Evolutionary conservation across 2,113 vertebrate genomes (phyloP).

Genomic region (Cottus gobio): DNA sequence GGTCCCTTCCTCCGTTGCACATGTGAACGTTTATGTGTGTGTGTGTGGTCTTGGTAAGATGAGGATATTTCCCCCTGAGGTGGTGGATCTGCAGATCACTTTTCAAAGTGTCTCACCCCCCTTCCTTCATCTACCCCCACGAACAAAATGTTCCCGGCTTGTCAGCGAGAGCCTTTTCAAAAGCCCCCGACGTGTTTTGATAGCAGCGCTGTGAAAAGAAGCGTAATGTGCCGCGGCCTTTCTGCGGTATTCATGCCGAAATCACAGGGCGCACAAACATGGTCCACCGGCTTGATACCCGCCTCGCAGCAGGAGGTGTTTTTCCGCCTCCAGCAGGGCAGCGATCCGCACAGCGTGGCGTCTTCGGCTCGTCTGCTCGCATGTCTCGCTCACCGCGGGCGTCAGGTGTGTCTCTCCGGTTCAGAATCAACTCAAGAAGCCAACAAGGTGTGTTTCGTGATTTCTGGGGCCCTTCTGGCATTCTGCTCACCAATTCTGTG

Average conservation of each 20-base stretch:
- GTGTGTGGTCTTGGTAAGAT: slow-evolving; percentile 64
- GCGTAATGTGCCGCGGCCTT: not conserved
- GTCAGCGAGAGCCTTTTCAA: not conserved
- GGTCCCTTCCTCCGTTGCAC: not conserved
- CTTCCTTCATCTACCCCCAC: not conserved
- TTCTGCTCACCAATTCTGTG: not conserved
- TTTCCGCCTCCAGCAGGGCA: not conserved
- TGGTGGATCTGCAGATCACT: slow-evolving; percentile 55
- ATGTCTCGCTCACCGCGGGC: not conserved
- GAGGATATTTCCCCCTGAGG: slow-evolving; percentile 44
- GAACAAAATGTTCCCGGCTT: slow-evolving; percentile 45
- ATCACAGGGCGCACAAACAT: slow-evolving; percentile 18
- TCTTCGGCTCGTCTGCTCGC: not conserved
- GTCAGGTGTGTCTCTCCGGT: not conserved
- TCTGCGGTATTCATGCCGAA: not conserved
- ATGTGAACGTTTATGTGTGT: slow-evolving; percentile 42
- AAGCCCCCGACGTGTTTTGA: slow-evolving; percentile 15
- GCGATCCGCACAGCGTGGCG: not conserved
- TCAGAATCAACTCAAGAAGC: not conserved
- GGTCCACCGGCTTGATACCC: not conserved
- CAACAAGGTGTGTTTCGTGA: not conserved
- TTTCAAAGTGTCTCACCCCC: slow-evolving; percentile 54
- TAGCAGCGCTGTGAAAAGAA: slow-evolving; percentile 13
- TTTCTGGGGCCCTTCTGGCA: not conserved
- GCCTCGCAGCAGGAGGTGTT: not conserved